A percentile compares a stretch with the other conserved stretches of the same genome.
phyloP scores from a whole-genome alignment of 2,113 vertebrate species.

The Halcyon malimbica region DNA sequence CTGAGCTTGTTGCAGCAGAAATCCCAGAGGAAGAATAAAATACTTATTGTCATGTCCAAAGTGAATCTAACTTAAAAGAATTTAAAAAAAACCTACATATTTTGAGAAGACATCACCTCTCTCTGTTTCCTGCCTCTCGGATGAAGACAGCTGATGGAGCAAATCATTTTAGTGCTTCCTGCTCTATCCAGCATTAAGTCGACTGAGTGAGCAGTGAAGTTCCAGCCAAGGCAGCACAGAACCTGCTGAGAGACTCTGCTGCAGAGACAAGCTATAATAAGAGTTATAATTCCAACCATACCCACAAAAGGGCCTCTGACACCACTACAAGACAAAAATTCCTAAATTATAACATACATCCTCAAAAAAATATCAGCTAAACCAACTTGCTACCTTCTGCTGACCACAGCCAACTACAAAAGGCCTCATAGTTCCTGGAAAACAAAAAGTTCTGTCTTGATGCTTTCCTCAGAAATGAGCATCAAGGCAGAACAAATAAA shows the following conservation, averaged over 20 bases:
- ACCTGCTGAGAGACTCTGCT: not conserved
- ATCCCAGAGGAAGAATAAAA: not conserved
- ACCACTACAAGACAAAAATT: not conserved
- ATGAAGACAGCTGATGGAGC: not conserved
- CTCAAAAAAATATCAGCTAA: not conserved
- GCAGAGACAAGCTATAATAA: not conserved
- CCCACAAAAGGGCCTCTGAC: not conserved
- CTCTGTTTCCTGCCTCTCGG: not conserved
- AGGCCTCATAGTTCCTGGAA: not conserved
- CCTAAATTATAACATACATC: not conserved
- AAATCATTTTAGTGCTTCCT: accelerated
- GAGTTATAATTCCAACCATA: not conserved
- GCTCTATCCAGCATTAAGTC: not conserved
- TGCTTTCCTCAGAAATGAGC: not conserved
- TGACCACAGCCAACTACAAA: not conserved
- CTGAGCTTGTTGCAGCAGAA: not conserved
- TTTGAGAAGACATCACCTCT: not conserved
- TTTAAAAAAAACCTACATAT: accelerated
- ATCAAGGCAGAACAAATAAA: not conserved
- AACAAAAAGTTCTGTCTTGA: not conserved
- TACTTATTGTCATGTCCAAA: not conserved
- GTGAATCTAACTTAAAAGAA: not conserved
- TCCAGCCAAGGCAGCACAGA: not conserved
- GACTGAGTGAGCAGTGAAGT: not conserved
- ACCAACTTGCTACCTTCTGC: not conserved